These are phyloP conservation scores for Ennomos erosarius DNA, from an alignment of 2,888 invertebrate genomes.

Conservation along the genomic window DNA sequence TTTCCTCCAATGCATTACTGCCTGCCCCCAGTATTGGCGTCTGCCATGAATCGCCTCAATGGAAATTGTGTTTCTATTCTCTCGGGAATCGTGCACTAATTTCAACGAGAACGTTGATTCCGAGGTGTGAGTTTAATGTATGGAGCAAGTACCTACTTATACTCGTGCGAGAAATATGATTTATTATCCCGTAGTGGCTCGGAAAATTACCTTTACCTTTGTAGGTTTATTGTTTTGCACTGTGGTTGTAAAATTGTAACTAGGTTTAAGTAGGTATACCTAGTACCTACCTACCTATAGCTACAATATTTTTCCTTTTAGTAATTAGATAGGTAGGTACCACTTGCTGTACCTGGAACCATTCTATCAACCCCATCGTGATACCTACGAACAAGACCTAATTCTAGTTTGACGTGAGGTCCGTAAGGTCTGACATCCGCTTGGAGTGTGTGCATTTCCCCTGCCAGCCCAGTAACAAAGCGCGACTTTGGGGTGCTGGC, in stretches of 20 bases:
- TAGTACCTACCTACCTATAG: too few species aligned
- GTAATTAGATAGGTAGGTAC: too few species aligned
- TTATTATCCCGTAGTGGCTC: slow-evolving; percentile 22
- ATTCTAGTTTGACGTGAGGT: too few species aligned
- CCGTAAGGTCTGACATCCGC: too few species aligned
- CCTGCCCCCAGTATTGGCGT: slow-evolving; percentile 36
- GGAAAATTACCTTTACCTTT: slow-evolving; percentile 16
- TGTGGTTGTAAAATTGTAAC: neutral
- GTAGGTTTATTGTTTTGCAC: neutral
- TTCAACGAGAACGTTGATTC: slow-evolving; percentile 43
- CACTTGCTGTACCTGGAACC: too few species aligned
- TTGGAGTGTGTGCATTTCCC: too few species aligned
- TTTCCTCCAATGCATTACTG: slow-evolving; percentile 31
- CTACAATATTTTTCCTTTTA: too few species aligned
- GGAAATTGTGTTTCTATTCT: slow-evolving; percentile 64
- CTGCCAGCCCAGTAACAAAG: too few species aligned
- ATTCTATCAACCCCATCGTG: too few species aligned
- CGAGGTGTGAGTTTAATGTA: slow-evolving; percentile 20
- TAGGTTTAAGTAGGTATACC: too few species aligned
- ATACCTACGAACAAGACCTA: too few species aligned
- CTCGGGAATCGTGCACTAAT: slow-evolving; percentile 51
- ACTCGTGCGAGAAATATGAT: slow-evolving; percentile 9
- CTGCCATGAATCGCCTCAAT: slow-evolving; percentile 56
- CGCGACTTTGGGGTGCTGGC: too few species aligned
- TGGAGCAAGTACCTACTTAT: neutral